Percentiles rank a stretch among this genome's conserved stretches.
phyloP scores from a whole-genome alignment of 2,113 vertebrate species.

The Leptocoma aspasia region DNA sequence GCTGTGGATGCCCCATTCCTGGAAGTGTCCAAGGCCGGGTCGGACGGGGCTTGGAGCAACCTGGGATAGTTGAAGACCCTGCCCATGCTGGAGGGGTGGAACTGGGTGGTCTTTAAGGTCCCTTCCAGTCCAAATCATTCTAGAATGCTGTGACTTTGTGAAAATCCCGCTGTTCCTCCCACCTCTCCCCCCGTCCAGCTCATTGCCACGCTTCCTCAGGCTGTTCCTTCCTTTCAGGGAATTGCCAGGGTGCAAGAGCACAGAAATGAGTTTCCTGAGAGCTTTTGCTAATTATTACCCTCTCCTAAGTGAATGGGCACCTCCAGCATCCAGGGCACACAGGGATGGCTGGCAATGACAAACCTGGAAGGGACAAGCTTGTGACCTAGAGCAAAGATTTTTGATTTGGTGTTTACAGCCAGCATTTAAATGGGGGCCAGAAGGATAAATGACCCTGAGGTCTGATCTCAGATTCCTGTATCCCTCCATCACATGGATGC shows the following conservation, averaged over 20 bases:
- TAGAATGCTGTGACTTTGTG: neutral
- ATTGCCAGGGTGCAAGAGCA: neutral
- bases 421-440: neutral
- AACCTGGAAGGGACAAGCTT: neutral
- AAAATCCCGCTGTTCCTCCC: neutral
- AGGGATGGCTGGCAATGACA: neutral
- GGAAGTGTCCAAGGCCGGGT: neutral
- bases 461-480: fast-evolving
- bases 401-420: neutral
- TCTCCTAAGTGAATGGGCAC: neutral
- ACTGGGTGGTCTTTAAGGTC: neutral
- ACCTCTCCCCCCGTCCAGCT: neutral
- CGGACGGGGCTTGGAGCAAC: neutral
- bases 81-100: neutral
- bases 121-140: neutral
- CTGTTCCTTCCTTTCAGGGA: neutral
- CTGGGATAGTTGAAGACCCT: neutral
- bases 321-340: neutral
- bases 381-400: neutral
- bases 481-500: fast-evolving
- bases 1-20: neutral
- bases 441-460: neutral
- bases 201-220: neutral
- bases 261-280: neutral
- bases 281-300: neutral